Evolutionary conservation across 2,113 vertebrate species (phyloP).

Genomic region (Spea multiplicata): DNA sequence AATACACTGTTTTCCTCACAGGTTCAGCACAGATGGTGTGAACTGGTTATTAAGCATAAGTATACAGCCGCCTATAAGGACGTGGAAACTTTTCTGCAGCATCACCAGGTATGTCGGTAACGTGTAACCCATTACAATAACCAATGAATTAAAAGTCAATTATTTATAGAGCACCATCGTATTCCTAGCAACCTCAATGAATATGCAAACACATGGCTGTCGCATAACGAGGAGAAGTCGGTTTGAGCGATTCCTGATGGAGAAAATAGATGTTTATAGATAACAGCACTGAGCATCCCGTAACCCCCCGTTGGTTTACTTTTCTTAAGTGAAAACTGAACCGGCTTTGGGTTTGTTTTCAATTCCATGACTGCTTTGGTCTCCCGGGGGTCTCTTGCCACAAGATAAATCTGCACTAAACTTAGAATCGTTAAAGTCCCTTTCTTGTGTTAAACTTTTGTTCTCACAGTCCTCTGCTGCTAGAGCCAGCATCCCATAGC

Average conservation of each 20-base stretch:
- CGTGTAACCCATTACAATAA: no score
- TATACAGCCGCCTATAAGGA: conserved; percentile 70
- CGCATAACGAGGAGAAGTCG: no score
- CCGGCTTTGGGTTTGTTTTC: not conserved
- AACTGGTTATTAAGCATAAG: conserved; percentile 84
- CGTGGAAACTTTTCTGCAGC: conserved; percentile 80
- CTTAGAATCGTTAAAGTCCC: no score
- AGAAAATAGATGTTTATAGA: not conserved
- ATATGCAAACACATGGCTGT: no score
- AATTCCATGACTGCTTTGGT: not conserved
- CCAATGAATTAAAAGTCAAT: no score
- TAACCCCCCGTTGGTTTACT: not conserved
- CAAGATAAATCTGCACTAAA: no score
- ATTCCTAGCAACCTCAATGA: no score
- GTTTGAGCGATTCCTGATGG: not conserved
- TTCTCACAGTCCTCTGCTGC: no score
- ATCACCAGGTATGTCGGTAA: conserved; percentile 76
- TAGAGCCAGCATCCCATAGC: no score
- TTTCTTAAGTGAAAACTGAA: not conserved
- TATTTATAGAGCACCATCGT: no score
- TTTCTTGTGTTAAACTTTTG: no score
- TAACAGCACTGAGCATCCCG: not conserved
- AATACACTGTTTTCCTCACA: conserved; percentile 47
- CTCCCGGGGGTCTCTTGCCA: no score
- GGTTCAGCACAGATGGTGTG: conserved; percentile 96